Conservation (phyloP, 2,888 invertebrate species). For the Nomada fabriciana region DNA sequence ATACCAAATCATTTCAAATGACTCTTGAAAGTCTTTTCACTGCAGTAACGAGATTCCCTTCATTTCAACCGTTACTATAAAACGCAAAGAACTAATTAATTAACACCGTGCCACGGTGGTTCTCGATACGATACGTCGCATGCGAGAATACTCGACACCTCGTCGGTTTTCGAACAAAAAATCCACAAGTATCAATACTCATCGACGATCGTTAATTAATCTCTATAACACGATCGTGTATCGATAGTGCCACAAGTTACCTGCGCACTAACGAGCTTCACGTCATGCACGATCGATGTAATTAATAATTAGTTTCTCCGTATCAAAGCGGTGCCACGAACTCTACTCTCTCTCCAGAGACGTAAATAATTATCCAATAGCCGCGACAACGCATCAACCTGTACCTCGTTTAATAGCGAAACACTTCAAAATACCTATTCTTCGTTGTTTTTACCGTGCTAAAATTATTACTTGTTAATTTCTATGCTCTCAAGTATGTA, state of each 20-base stretch:
- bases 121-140: neutral
- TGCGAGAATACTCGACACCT: slow-evolving; percentile 12
- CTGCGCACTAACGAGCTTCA: slow-evolving; percentile 46
- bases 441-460: too few species aligned
- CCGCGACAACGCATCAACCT: slow-evolving; percentile 18
- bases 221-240: slow-evolving; percentile 41
- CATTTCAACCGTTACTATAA: neutral
- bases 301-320: slow-evolving; percentile 64
- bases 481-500: too few species aligned
- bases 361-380: slow-evolving; percentile 65
- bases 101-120: neutral
- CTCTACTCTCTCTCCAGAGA: slow-evolving; percentile 49
- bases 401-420: slow-evolving; percentile 5
- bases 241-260: slow-evolving; percentile 12
- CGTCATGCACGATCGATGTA: slow-evolving; percentile 50
- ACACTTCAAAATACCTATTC: neutral
- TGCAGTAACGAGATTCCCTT: neutral
- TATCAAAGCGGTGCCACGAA: slow-evolving; percentile 54
- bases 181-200: slow-evolving; percentile 11
- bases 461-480: neutral
- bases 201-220: slow-evolving; percentile 54
- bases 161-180: slow-evolving; percentile 5
- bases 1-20: neutral
- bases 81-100: neutral
- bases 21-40: neutral